Evolutionary conservation across 2,797 vertebrate species (phyloP).

Genomic region (Morus bassanus): DNA sequence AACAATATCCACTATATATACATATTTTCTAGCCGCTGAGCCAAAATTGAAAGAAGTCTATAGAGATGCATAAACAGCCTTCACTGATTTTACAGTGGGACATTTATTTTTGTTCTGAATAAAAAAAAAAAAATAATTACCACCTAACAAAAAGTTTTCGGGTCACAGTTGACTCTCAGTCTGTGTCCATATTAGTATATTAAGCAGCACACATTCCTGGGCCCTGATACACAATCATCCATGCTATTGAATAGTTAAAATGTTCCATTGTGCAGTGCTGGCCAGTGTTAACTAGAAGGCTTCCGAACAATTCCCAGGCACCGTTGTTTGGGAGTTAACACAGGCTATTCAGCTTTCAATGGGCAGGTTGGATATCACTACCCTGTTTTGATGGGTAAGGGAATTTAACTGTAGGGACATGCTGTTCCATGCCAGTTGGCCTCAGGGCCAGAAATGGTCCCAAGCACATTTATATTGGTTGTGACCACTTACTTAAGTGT

Average conservation of each 20-base stretch:
- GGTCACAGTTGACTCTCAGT: neutral
- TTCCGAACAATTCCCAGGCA: conserved; percentile 18
- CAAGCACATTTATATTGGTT: conserved; percentile 7
- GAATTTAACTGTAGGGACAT: neutral
- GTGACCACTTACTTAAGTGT: neutral
- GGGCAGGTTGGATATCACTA: neutral
- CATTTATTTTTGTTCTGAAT: neutral
- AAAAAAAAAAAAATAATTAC: neutral
- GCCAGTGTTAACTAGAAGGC: neutral
- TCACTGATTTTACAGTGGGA: neutral
- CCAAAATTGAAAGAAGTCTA: neutral
- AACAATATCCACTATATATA: neutral
- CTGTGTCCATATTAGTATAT: conserved; percentile 4
- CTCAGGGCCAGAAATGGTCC: conserved; percentile 10
- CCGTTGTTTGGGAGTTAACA: neutral
- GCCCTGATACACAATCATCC: neutral
- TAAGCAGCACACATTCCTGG: conserved; percentile 1
- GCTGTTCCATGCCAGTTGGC: neutral
- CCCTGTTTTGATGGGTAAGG: neutral
- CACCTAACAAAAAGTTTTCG: neutral
- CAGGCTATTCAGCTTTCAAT: neutral
- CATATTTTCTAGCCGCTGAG: neutral
- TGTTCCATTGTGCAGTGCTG: neutral
- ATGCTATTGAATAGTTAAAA: conserved; percentile 15
- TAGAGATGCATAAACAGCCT: neutral